Conservation (phyloP, 1,140 invertebrate species). For the Drosophila pachea region DNA sequence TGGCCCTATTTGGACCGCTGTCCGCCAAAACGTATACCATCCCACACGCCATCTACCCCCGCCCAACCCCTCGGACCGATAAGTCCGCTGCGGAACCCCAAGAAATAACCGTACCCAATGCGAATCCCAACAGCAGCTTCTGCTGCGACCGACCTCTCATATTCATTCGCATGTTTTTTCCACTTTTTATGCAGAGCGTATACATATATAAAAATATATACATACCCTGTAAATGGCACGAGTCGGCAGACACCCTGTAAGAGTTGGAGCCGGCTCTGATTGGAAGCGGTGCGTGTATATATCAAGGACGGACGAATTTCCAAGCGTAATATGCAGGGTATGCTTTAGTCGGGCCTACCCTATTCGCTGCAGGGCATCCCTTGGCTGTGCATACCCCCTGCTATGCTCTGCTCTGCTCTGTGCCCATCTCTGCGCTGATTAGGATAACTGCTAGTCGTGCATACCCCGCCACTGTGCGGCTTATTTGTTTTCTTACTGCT, state of each 20-base stretch:
- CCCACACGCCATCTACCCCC: too few relatives aligned
- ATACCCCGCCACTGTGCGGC: neutral
- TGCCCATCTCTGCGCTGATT: neutral
- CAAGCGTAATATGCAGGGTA: neutral
- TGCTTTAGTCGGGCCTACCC: neutral
- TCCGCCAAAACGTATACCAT: conserved; percentile 41
- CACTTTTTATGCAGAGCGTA: neutral
- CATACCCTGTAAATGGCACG: neutral
- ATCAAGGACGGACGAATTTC: too few relatives aligned
- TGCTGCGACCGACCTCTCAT: conserved; percentile 29
- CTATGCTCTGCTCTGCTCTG: neutral
- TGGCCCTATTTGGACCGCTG: conserved; percentile 67
- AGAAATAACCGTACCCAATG: conserved; percentile 8
- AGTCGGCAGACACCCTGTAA: too few relatives aligned
- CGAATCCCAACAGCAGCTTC: conserved; percentile 19
- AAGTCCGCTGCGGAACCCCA: neutral
- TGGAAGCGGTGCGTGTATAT: neutral
- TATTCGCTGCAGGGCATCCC: neutral
- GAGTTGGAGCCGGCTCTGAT: neutral
- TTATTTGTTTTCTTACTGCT: conserved; percentile 31
- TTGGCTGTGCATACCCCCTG: too few relatives aligned
- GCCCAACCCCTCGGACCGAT: too few relatives aligned
- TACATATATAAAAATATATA: neutral
- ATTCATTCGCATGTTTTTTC: conserved; percentile 49
- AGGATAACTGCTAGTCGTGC: neutral